These are phyloP conservation scores for Pelusios castaneus DNA, from an alignment of 2,113 vertebrate genomes.

Conservation along the genomic window DNA sequence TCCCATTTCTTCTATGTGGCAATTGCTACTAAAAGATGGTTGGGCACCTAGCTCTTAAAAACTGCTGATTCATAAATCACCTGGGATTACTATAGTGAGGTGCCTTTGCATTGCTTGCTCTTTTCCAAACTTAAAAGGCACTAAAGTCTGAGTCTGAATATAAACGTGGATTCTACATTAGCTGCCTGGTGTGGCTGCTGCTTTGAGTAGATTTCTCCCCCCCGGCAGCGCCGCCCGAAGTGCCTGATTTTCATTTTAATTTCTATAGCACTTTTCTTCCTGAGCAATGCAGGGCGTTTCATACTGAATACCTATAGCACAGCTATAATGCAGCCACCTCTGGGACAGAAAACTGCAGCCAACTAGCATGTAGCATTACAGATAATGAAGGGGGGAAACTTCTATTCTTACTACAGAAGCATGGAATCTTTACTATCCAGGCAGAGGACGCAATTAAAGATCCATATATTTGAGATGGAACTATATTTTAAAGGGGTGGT, in stretches of 20 bases:
- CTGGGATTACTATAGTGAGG: neutral
- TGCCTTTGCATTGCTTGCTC: neutral
- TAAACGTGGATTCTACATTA: neutral
- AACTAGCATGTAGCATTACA: neutral
- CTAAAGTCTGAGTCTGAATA: neutral
- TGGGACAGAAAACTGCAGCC: neutral
- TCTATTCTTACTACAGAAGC: neutral
- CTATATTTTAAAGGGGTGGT: neutral
- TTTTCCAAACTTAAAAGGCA: neutral
- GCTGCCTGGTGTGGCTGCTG: neutral
- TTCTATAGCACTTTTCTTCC: neutral
- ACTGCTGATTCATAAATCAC: neutral
- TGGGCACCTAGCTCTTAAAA: neutral
- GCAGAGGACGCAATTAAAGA: neutral
- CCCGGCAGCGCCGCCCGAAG: no score
- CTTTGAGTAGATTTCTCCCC: neutral
- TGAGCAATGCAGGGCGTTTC: neutral
- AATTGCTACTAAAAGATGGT: neutral
- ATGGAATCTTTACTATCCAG: neutral
- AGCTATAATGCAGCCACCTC: neutral
- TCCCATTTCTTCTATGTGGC: neutral
- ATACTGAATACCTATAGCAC: neutral
- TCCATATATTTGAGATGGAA: neutral
- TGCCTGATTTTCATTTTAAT: neutral
- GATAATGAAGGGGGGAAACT: neutral